Conservation (phyloP, 2,113 vertebrate genomes). For the Aythya baeri region DNA sequence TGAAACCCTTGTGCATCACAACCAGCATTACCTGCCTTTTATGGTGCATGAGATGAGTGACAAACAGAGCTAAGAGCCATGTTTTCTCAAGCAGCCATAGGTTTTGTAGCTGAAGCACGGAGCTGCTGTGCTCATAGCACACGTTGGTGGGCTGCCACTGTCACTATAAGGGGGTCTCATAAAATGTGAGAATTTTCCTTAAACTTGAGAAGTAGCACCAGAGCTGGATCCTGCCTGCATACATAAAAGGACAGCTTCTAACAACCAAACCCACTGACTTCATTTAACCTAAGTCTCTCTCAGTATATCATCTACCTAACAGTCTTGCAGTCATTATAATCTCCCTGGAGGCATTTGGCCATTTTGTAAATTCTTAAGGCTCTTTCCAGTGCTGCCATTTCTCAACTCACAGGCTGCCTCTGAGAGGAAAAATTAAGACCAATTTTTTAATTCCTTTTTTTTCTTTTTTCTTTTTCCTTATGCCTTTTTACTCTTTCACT, state of each 20-base stretch:
- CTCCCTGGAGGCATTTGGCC: background rate
- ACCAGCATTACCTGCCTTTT: background rate
- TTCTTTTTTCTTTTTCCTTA: background rate
- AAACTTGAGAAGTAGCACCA: background rate
- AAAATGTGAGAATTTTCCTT: background rate
- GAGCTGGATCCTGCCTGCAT: background rate
- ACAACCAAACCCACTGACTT: background rate
- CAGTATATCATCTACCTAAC: background rate
- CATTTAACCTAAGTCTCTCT: background rate
- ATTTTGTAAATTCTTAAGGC: background rate
- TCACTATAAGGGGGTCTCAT: background rate
- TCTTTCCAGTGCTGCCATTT: background rate
- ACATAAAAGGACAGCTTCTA: background rate
- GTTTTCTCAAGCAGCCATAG: fast-evolving
- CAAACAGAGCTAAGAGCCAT: background rate
- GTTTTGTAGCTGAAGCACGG: background rate
- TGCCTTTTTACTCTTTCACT: background rate
- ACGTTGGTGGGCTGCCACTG: background rate
- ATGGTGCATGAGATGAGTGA: background rate
- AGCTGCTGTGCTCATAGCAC: background rate
- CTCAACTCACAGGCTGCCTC: background rate
- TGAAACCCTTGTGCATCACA: background rate
- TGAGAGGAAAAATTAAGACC: background rate
- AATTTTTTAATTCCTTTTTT: background rate
- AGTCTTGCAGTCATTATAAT: background rate